Evolutionary conservation across 1,140 invertebrate species (phyloP).

Genomic region (Drosophila navojoa): DNA sequence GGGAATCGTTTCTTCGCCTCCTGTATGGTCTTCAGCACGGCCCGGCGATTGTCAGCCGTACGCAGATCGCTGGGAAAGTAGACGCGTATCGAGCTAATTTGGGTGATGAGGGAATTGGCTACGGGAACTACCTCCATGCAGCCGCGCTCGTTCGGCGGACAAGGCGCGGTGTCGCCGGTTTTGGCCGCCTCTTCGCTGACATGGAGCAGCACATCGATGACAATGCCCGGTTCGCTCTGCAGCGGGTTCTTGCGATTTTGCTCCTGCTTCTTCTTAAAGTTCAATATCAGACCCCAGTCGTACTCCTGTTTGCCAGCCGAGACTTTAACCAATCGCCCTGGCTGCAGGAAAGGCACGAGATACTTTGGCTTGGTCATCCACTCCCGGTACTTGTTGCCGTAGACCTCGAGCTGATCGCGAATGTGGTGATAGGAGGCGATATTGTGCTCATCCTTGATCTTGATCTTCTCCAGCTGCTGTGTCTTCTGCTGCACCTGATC

Average conservation of each 20-base stretch:
- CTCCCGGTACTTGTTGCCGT: slow-evolving; percentile 89
- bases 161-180: slow-evolving; percentile 88
- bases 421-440: slow-evolving; percentile 94
- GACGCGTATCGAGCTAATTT: slow-evolving; percentile 95
- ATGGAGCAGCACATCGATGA: slow-evolving; percentile 93
- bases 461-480: slow-evolving; percentile 87
- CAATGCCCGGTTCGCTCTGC: slow-evolving; percentile 86
- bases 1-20: slow-evolving; percentile 96
- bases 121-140: slow-evolving; percentile 94
- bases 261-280: slow-evolving; percentile 93
- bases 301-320: slow-evolving; percentile 94
- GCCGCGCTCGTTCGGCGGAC: slow-evolving; percentile 84
- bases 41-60: slow-evolving; percentile 91
- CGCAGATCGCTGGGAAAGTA: slow-evolving; percentile 96
- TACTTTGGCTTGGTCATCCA: slow-evolving; percentile 95
- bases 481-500: slow-evolving; percentile 91
- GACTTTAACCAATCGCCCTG: slow-evolving; percentile 96
- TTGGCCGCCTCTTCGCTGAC: slow-evolving; percentile 87
- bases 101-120: slow-evolving; percentile 91
- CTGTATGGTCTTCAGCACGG: slow-evolving; percentile 94
- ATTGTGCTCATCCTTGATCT: slow-evolving; percentile 89
- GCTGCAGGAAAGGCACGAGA: slow-evolving; percentile 96
- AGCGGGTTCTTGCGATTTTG: slow-evolving; percentile 85
- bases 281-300: slow-evolving; percentile 98
- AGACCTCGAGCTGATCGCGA: slow-evolving; percentile 90